phyloP scores from a whole-genome alignment of 2,888 invertebrate species.

The Eueremaeus valkanovi region DNA sequence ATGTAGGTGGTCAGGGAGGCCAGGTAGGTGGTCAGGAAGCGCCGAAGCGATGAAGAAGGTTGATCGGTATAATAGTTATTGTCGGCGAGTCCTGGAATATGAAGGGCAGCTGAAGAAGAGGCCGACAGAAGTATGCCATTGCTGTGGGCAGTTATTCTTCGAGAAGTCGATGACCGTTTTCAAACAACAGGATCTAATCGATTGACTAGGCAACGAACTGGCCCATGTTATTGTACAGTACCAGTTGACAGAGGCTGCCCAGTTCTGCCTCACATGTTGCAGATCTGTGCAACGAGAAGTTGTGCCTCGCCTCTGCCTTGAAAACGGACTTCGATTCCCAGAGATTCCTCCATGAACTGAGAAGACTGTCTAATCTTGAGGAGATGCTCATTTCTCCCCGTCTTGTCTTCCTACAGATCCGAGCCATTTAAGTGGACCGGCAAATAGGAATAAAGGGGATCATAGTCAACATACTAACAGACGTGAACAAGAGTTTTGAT shows the following conservation, averaged over 20 bases:
- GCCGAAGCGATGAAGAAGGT: no score
- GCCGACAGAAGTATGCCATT: no score
- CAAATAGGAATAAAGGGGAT: conserved; percentile 25
- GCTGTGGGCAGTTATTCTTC: no score
- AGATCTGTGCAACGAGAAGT: background rate
- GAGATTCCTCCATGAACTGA: background rate
- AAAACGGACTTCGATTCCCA: background rate
- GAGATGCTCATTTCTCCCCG: background rate
- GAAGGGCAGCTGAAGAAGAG: no score
- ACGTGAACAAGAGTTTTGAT: no score
- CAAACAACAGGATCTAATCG: background rate
- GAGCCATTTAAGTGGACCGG: background rate
- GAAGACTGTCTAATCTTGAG: background rate
- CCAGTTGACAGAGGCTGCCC: background rate
- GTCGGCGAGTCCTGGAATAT: no score
- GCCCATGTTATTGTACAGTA: background rate
- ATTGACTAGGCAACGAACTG: background rate
- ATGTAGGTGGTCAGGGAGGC: no score
- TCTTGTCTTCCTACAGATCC: background rate
- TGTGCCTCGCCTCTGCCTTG: background rate
- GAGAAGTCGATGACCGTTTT: background rate
- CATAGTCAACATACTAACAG: no score
- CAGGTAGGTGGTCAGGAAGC: no score
- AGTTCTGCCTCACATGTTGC: background rate
- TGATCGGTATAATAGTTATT: no score